Evolutionary conservation across 1,140 invertebrate species (phyloP), one percentile per base, ranked within the genome.

Genomic region (Lysiphlebus fabarum): DNA sequence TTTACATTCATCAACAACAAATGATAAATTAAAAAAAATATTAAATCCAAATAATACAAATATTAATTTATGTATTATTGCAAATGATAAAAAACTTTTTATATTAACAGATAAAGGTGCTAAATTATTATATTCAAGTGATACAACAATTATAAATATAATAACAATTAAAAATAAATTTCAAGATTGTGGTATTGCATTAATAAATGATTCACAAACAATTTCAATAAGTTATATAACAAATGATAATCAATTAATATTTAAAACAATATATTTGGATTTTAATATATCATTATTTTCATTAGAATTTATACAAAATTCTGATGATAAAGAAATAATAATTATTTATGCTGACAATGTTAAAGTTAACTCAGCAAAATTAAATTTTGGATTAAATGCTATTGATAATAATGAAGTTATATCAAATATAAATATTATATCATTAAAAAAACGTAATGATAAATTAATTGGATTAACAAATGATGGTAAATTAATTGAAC

Each of bases 21-120:
- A 48, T 5, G 59, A 67, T 12, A 14, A 41, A 51, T 68, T 67
- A 1, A 51, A 4, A 66, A 59, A 10, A 37, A 34, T 12, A 58
- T 75, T 45, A 14, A 44, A 7, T 34, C 53, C 6, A n/a, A 26
- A 58, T 11, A 44, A 48, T 12, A 14, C 10, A 8, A 40, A 58
- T 56, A 11, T 6, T 4, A 59, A 69, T 51, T 57, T 65, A 12
- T 75, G 69, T 41, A 34, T 78, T 2, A 61, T 78, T 4, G 43
- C 55, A 10, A 56, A 65, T 11, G 56, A 62, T 6, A 68, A 62
- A 7, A 70, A 67, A 43, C 34, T 75, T 37, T 67, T 62, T 50
- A 59, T 7, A 14, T 26, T 68, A 37, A 38, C 14, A 0, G 43
- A 56, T 7, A 47, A 70, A 10, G 47, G 4, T 10, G 47, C 62